Conservation (phyloP, 2,797 vertebrate species). For the Hapalemur alaotrensis region DNA sequence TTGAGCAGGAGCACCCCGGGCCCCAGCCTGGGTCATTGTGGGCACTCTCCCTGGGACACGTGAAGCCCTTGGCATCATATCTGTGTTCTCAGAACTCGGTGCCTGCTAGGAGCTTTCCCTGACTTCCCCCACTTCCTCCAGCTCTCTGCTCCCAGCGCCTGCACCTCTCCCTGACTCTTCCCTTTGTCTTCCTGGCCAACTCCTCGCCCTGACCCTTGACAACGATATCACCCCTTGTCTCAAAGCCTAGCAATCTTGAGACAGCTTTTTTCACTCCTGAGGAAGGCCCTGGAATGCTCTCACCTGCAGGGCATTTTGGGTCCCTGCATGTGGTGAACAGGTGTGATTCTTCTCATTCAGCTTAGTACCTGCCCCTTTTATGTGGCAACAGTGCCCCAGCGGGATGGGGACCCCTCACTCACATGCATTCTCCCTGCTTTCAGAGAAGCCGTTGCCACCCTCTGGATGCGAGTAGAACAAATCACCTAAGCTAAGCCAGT, state of each 20-base stretch:
- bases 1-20: accelerated
- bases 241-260: not conserved
- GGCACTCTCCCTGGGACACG: accelerated
- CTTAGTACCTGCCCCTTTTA: not conserved
- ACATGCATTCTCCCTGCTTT: not conserved
- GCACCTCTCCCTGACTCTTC: not conserved
- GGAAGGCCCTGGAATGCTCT: not conserved
- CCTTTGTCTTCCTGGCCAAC: not conserved
- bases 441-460: not conserved
- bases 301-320: not conserved
- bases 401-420: not conserved
- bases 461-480: accelerated
- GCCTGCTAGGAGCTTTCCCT: accelerated
- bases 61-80: accelerated
- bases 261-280: not conserved
- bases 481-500: not conserved
- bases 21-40: not conserved
- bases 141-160: not conserved
- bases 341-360: not conserved
- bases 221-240: not conserved
- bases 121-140: not conserved
- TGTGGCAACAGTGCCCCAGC: not conserved
- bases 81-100: not conserved
- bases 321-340: accelerated
- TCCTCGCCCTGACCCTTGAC: not conserved